Conservation (phyloP, 2,113 vertebrate species). For the Tiliqua scincoides region DNA sequence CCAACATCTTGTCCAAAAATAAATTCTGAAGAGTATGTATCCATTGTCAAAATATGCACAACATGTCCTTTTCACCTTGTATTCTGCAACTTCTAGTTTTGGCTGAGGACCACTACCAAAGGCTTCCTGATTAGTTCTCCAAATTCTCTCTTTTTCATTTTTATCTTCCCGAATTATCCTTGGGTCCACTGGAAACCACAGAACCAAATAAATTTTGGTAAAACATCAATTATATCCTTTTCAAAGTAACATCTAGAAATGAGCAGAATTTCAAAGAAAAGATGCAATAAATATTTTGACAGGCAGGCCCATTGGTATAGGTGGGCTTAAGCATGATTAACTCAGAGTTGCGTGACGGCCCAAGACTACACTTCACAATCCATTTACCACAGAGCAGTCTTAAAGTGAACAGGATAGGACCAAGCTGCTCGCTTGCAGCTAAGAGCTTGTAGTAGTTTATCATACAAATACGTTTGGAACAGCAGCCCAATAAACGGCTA, state of each 20-base stretch:
- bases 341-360: too few relatives aligned
- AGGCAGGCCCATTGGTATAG: background rate
- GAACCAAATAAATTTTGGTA: background rate
- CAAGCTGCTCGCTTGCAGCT: background rate
- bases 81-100: constrained; percentile 87
- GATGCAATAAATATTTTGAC: background rate
- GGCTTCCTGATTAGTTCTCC: constrained; percentile 77
- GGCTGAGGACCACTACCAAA: constrained; percentile 85
- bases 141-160: constrained; percentile 73
- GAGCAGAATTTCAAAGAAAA: background rate
- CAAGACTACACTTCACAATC: background rate
- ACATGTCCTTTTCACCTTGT: constrained; percentile 74
- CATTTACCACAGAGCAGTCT: background rate
- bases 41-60: background rate
- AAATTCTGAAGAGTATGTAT: background rate
- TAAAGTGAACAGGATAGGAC: background rate
- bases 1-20: background rate
- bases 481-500: background rate
- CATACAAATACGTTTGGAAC: background rate
- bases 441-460: too few relatives aligned
- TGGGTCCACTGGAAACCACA: constrained; percentile 71
- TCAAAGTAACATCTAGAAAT: background rate
- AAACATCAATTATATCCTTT: background rate
- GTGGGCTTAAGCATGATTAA: too few relatives aligned
- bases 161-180: constrained; percentile 82